These are phyloP conservation scores for Apamea sordens DNA, from an alignment of 2,888 invertebrate genomes.

Conservation along the genomic window DNA sequence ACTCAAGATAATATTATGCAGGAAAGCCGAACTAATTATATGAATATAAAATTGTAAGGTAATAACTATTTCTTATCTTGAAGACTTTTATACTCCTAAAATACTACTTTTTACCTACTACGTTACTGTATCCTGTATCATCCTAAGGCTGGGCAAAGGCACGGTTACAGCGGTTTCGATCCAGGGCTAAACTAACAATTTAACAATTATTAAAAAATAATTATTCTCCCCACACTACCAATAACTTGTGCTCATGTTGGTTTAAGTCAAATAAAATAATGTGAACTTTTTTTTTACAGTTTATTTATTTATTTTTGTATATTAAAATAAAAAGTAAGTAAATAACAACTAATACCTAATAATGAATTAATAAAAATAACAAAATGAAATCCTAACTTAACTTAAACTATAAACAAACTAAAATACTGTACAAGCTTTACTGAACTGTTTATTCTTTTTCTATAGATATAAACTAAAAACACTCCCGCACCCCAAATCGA, in stretches of 20 bases:
- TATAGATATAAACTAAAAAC: conserved; percentile 12
- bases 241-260: not conserved
- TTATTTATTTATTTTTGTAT: no score
- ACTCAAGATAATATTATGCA: not conserved
- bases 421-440: no score
- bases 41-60: not conserved
- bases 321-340: no score
- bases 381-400: no score
- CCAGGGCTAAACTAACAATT: not conserved
- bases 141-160: no score
- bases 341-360: no score
- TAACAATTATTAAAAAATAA: not conserved
- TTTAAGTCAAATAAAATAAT: not conserved
- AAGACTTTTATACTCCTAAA: not conserved
- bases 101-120: not conserved
- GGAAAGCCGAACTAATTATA: not conserved
- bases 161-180: no score
- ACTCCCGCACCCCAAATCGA: conserved; percentile 51
- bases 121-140: no score
- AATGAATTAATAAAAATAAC: no score
- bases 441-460: not conserved
- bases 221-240: not conserved
- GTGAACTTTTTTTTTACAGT: not conserved
- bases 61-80: not conserved
- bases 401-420: no score